A percentile compares a stretch with the other conserved stretches of the same genome.
Conservation (phyloP, 2,797 vertebrate genomes). For the Eulemur albifrons region DNA sequence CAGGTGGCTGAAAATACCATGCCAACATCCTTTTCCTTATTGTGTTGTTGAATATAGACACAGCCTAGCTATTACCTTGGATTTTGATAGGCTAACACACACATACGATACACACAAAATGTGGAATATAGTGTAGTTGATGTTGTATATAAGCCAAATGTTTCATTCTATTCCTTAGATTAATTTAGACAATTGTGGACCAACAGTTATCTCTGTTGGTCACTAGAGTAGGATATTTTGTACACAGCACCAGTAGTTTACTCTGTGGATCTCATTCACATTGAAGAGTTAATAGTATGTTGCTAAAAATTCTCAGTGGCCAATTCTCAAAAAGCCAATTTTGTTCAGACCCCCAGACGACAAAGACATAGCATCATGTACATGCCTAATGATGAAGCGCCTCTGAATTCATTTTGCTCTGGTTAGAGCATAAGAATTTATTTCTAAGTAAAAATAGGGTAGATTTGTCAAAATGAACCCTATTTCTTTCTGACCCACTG, state of each 20-base stretch:
- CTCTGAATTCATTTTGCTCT: not conserved
- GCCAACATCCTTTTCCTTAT: not conserved
- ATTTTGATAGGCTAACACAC: not conserved
- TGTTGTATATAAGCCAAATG: not conserved
- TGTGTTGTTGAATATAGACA: not conserved
- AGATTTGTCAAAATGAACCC: not conserved
- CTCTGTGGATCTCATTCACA: not conserved
- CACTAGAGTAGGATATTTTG: not conserved
- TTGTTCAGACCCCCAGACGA: slow-evolving; percentile 23
- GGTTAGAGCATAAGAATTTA: not conserved
- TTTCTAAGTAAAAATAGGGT: not conserved
- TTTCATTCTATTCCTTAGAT: not conserved
- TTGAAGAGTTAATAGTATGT: slow-evolving; percentile 11
- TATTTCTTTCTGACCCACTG: not conserved
- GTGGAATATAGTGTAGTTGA: not conserved
- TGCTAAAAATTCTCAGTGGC: slow-evolving; percentile 34
- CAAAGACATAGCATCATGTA: not conserved
- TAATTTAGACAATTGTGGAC: not conserved
- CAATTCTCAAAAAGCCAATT: slow-evolving; percentile 33
- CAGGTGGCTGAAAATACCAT: not conserved
- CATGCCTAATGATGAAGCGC: not conserved
- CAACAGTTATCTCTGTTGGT: not conserved
- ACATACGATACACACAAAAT: not conserved
- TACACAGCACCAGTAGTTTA: not conserved
- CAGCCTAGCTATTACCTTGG: not conserved